These are phyloP conservation scores for Pammene aurita DNA, from an alignment of 2,888 invertebrate genomes.

Conservation along the genomic window DNA sequence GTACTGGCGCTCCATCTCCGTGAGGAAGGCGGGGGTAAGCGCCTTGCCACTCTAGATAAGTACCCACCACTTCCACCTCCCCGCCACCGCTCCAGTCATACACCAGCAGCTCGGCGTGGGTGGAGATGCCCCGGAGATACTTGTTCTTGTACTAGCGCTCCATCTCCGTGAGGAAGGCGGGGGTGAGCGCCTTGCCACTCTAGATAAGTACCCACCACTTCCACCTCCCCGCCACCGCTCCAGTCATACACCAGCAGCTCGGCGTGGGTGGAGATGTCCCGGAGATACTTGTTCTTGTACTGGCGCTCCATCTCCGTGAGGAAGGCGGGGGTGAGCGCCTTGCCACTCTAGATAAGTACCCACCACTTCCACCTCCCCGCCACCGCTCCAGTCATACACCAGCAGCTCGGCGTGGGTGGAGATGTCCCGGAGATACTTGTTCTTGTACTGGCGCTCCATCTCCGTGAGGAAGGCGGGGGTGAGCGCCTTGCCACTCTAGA, in stretches of 20 bases:
- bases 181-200: too few species aligned
- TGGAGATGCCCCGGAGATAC: constrained; percentile 89
- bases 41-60: too few species aligned
- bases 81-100: constrained; percentile 95
- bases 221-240: constrained; percentile 91
- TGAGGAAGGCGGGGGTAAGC: constrained; percentile 58
- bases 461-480: constrained; percentile 62
- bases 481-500: too few species aligned
- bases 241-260: constrained; percentile 96
- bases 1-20: constrained; percentile 88
- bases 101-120: constrained; percentile 90
- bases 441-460: constrained; percentile 91
- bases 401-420: constrained; percentile 90
- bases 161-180: constrained; percentile 75
- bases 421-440: constrained; percentile 89
- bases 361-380: constrained; percentile 91
- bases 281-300: constrained; percentile 92
- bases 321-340: constrained; percentile 55
- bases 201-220: constrained; percentile 89
- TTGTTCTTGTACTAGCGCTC: constrained; percentile 91
- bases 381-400: constrained; percentile 94
- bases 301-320: constrained; percentile 85
- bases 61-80: constrained; percentile 90
- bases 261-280: constrained; percentile 88
- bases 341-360: too few species aligned